phyloP scores from a whole-genome alignment of 1,140 invertebrate species.

The Hyles euphorbiae region DNA sequence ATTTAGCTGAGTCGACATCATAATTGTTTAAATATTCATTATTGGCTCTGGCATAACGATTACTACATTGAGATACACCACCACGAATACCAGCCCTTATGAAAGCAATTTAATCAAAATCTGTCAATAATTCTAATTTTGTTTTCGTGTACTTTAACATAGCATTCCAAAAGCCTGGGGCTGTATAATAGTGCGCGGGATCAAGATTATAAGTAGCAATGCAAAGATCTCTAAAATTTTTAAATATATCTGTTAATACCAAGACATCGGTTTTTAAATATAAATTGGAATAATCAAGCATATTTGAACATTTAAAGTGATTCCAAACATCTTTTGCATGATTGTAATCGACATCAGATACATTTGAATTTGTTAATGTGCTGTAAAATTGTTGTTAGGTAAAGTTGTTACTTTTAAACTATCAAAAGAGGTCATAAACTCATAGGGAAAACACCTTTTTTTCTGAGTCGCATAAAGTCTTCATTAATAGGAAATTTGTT shows the following conservation, averaged over 20 bases:
- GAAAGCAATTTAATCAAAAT: slow-evolving; percentile 37
- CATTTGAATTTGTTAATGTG: slow-evolving; percentile 33
- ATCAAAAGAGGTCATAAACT: background rate
- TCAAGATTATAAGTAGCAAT: slow-evolving; percentile 38
- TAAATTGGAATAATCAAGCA: slow-evolving; percentile 59
- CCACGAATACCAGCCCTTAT: no score
- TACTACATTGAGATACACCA: slow-evolving; percentile 36
- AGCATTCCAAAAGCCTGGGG: slow-evolving; percentile 58
- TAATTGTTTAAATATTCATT: slow-evolving; percentile 64
- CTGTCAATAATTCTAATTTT: slow-evolving; percentile 68
- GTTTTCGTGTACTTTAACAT: slow-evolving; percentile 34
- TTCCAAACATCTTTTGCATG: slow-evolving; percentile 55
- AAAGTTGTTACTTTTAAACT: background rate
- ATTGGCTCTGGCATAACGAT: slow-evolving; percentile 62
- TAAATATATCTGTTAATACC: slow-evolving; percentile 54
- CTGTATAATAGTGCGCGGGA: slow-evolving; percentile 48
- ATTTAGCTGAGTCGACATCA: slow-evolving; percentile 41
- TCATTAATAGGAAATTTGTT: background rate
- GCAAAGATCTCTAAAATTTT: slow-evolving; percentile 40
- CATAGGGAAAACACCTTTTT: slow-evolving; percentile 1
- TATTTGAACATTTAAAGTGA: slow-evolving; percentile 43
- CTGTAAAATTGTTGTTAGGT: slow-evolving; percentile 50
- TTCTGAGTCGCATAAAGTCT: background rate
- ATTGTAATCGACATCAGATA: slow-evolving; percentile 51
- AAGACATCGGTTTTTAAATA: slow-evolving; percentile 68